Evolutionary conservation across 2,797 vertebrate genomes (phyloP).

Genomic region (Gephyroberyx darwinii): DNA sequence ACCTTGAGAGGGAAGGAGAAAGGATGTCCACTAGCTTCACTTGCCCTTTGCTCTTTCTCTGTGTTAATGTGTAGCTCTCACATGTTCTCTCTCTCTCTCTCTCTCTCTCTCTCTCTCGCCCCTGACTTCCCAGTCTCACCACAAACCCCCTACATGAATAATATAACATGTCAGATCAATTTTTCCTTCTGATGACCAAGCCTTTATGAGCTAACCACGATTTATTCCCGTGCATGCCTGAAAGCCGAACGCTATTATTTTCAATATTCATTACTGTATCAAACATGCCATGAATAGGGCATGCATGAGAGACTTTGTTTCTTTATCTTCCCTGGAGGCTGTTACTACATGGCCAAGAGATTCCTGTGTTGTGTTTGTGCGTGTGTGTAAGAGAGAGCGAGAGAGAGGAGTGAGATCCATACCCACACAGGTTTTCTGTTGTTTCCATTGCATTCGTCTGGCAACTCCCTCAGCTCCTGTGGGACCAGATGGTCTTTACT

Average conservation of each 20-base stretch:
- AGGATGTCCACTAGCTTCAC: conserved; percentile 56
- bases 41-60: conserved; percentile 43
- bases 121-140: conserved; percentile 33
- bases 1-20: conserved; percentile 41
- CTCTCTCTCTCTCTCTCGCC: conserved; percentile 4
- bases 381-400: conserved; percentile 17
- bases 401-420: conserved; percentile 30
- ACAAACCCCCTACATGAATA: conserved; percentile 54
- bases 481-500: conserved; percentile 80
- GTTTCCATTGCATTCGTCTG: conserved; percentile 76
- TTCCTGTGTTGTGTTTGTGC: conserved; percentile 30
- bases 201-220: conserved; percentile 56
- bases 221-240: conserved; percentile 62
- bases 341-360: conserved; percentile 47
- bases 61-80: conserved; percentile 5
- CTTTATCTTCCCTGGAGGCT: conserved; percentile 53
- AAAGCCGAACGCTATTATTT: conserved; percentile 64
- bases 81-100: conserved; percentile 22
- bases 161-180: conserved; percentile 70
- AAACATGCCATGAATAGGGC: conserved; percentile 55
- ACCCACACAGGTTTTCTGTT: conserved; percentile 66
- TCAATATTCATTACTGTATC: conserved; percentile 72
- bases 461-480: conserved; percentile 66
- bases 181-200: conserved; percentile 65
- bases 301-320: conserved; percentile 62